Percentiles rank a stretch among this genome's conserved stretches.
Evolutionary conservation across 1,140 invertebrate genomes (phyloP).

Genomic region (Drosophila lowei): DNA sequence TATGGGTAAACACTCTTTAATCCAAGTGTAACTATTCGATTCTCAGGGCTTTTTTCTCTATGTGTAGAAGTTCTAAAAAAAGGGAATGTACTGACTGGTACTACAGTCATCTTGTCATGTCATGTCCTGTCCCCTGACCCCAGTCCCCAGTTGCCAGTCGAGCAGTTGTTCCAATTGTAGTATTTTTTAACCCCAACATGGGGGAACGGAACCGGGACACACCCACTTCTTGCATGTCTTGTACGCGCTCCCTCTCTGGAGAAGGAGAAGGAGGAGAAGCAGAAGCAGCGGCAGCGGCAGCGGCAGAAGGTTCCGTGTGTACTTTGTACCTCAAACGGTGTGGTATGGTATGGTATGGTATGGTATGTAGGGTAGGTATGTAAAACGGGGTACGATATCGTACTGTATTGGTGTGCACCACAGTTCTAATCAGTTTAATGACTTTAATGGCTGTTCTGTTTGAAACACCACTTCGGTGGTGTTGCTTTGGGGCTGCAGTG

Average conservation of each 20-base stretch:
- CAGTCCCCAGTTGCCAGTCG: background rate
- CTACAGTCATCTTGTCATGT: conserved; percentile 13
- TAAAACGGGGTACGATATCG: conserved; percentile 28
- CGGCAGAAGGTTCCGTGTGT: background rate
- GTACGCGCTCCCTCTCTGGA: background rate
- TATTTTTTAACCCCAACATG: conserved; percentile 1
- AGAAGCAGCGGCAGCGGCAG: no score
- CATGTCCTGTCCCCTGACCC: conserved; percentile 8
- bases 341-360: no score
- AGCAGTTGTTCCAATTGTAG: no score
- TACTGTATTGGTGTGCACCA: conserved; percentile 9
- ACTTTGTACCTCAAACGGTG: conserved; percentile 18
- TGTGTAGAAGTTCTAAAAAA: conserved; percentile 2
- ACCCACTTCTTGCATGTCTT: conserved; percentile 54
- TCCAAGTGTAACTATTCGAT: no score
- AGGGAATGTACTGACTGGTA: conserved; percentile 42
- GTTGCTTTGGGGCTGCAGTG: background rate
- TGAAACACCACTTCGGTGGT: conserved; percentile 17
- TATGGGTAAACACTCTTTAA: no score
- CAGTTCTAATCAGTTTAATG: conserved; percentile 48
- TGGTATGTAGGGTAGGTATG: background rate
- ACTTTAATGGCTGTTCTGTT: conserved; percentile 45
- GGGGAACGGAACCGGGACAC: conserved; percentile 10
- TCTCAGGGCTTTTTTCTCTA: background rate
- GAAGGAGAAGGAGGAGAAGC: no score